These are phyloP conservation scores for Seriola aureovittata DNA, from an alignment of 2,113 vertebrate species.

Conservation along the genomic window DNA sequence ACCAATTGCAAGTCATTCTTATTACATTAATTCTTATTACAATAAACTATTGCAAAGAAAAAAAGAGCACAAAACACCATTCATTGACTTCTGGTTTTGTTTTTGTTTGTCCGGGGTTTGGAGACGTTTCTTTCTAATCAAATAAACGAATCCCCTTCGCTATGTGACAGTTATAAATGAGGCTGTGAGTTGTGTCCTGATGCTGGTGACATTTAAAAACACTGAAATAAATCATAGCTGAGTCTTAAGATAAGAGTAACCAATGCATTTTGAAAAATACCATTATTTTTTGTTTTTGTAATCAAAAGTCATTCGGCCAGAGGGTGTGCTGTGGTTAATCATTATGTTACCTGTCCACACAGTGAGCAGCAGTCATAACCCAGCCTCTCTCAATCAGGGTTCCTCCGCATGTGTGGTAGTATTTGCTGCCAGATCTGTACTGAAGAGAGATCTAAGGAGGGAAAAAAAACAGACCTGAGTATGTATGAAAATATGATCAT, in stretches of 20 bases:
- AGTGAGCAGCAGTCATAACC: constrained; percentile 93
- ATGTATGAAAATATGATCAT: not conserved
- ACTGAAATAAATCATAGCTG: constrained; percentile 32
- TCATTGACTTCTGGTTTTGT: not conserved
- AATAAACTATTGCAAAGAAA: not conserved
- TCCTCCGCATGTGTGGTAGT: constrained; percentile 90
- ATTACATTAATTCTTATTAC: not conserved
- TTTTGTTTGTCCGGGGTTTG: constrained; percentile 1
- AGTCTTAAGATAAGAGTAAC: not conserved
- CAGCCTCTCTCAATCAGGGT: constrained; percentile 86
- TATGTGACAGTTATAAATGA: constrained; percentile 43
- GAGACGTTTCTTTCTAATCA: constrained; percentile 11
- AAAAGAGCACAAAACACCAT: not conserved
- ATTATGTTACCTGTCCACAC: constrained; percentile 80
- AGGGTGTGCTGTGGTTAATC: constrained; percentile 17
- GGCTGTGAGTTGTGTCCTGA: not conserved
- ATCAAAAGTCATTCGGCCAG: not conserved
- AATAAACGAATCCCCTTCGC: not conserved
- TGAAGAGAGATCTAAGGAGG: constrained; percentile 82
- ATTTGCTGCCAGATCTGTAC: constrained; percentile 78
- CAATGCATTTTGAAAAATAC: not conserved
- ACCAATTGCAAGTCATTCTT: not conserved
- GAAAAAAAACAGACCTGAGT: not conserved
- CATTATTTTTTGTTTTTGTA: not conserved
- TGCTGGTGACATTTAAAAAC: constrained; percentile 41